Base-by-base conservation (phyloP, 2,113 vertebrate genomes). In the Myodes glareolus region DNA sequence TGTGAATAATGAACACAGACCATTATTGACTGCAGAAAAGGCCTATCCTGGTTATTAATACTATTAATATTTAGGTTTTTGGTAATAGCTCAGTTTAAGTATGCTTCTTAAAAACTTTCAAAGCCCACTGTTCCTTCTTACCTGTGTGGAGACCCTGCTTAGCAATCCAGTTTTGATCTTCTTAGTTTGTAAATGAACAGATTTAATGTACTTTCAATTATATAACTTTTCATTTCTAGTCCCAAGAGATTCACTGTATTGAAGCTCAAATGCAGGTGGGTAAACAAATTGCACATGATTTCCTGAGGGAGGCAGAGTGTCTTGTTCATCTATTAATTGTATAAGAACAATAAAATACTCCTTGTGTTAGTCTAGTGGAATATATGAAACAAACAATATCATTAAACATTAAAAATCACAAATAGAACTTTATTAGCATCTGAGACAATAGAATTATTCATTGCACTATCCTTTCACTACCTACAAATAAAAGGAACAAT, bases 391-490 rank as follows among this genome's bases (percentile, higher is more conserved):
- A 39, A 1, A 3, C 9, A 76, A 27, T 39, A 73, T 76, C 4
- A 31, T 23, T 61, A 39, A 80, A 67, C 23, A 10, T 0, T 63
- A 25, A 4, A 87, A 91, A 77, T 89, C 52, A 52, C 23, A 63
- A 95, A 75, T 29, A 31, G 6, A 11, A 1, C 14, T 92, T 82
- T 61, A 13, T 92, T 33, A 84, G 14, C 1, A 72, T 77, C 12
- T 86, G 9, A 63, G 3, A 88, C 52, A 16, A 45, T 36, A 33
- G 0, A 78, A 52, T 47, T 47, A 45, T 12, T 94, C 55, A 3
- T 0, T 13, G 29, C 3, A 39, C 2, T 31, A 2, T 0, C 1
- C 23, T 17, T 31, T 5, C 12, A 29, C 10, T 86, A 47, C n/a
- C 1, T 7, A 27, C 5, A 19, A 91, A 25, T 67, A 87, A 92